Evolutionary conservation across 2,797 vertebrate species (phyloP), one percentile per base, ranked within the genome.

Genomic region (Pyrrhura leucotis): DNA sequence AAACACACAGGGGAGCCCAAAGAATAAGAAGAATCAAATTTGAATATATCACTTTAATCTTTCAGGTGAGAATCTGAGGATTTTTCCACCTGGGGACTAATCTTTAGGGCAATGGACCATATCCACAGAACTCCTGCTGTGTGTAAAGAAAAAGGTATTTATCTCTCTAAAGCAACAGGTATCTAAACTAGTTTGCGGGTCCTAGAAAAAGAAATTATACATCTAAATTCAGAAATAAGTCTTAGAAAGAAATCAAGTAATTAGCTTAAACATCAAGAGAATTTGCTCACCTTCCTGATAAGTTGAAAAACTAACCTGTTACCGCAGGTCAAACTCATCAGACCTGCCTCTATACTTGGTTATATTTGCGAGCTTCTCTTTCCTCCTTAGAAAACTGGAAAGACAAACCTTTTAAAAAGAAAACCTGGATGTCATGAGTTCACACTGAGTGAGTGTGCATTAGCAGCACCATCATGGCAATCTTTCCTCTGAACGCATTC

Each of bases 361-460:
- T 20, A 10, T 2, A 9, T 26, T 59, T 54, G 2, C 8, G 33
- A 83, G 20, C 4, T 67, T 54, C 19, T 33, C 35, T 31, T 29
- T 35, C 20, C 42, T 62, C 5, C 2, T 14, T 2, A 40, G 21
- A 51, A 47, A 26, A 23, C 2, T 7, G 13, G 20, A 47, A 62
- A 39, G 11, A 9, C 0, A 6, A 8, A 10, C 47, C 3, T 39
- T 22, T 35, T 21, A 15, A 11, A 22, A 58, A 6, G 20, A 28
- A 42, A 50, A 17, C 7, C 20, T n/a, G 12, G 14, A 5, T 53
- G 20, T 2, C 15, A 0, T 1, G 3, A 37, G 14, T 14, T 82
- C 48, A n/a, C 25, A 42, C 2, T 2, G 0, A 4, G 0, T 13
- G 19, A 1, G 4, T 0, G 37, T 6, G 14, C 16, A 4, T 3